phyloP scores from a whole-genome alignment of 2,797 vertebrate genomes.

The Lithobates pipiens region DNA sequence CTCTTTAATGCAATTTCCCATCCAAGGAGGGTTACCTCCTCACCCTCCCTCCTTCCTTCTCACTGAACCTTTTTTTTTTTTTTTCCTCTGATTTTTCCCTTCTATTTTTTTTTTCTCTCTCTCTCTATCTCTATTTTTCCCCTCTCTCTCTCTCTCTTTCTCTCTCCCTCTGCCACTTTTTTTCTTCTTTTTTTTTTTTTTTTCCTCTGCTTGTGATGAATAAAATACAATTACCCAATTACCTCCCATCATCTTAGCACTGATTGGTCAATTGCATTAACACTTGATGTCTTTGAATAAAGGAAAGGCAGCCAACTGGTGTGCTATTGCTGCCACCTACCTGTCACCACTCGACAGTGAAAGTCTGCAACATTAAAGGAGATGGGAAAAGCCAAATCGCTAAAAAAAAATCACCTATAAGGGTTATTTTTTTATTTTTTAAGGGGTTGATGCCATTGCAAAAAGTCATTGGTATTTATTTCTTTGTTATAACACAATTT shows the following conservation, averaged over 20 bases:
- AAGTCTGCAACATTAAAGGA: neutral
- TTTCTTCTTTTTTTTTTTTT: conserved; percentile 17
- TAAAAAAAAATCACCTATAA: no score
- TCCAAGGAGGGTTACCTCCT: conserved; percentile 53
- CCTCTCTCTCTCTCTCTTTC: conserved; percentile 54
- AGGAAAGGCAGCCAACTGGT: conserved; percentile 62
- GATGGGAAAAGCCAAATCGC: no score
- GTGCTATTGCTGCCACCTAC: conserved; percentile 93
- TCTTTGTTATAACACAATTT: no score
- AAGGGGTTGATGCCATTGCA: no score
- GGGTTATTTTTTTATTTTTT: no score
- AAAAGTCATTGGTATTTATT: no score
- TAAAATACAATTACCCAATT: conserved; percentile 85
- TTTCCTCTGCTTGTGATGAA: conserved; percentile 78
- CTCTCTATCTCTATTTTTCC: no score
- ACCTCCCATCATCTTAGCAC: conserved; percentile 82
- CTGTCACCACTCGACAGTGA: conserved; percentile 68
- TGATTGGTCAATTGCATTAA: conserved; percentile 86
- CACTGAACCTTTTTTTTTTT: neutral
- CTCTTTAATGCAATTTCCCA: conserved; percentile 59
- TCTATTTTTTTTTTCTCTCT: conserved; percentile 52
- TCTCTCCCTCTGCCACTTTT: conserved; percentile 28
- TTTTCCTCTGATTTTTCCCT: conserved; percentile 21
- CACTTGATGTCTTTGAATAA: conserved; percentile 75
- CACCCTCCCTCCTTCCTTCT: conserved; percentile 63